These are phyloP conservation scores for Apis mellifera DNA, from an alignment of 1,140 invertebrate genomes.

Conservation along the genomic window Amel_HAv3.1 CM009943.2:5449501-5450000, in stretches of 20 bases:
- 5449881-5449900: slow-evolving; percentile 71
- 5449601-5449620: slow-evolving; percentile 63
- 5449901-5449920: slow-evolving; percentile 72
- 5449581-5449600: slow-evolving; percentile 39
- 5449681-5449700: slow-evolving; percentile 62
- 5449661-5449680: slow-evolving; percentile 64
- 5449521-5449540: slow-evolving; percentile 13
- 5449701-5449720: slow-evolving; percentile 41
- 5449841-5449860: slow-evolving; percentile 28
- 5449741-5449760: neutral
- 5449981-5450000: slow-evolving; percentile 68
- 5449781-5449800: neutral
- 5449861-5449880: slow-evolving; percentile 69
- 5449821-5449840: slow-evolving; percentile 28
- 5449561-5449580: slow-evolving; percentile 13
- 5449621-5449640: slow-evolving; percentile 54
- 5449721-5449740: neutral
- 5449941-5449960: slow-evolving; percentile 69
- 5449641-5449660: slow-evolving; percentile 61
- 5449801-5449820: neutral
- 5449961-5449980: slow-evolving; percentile 32
- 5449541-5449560: slow-evolving; percentile 22
- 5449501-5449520: slow-evolving; percentile 26
- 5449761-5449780: neutral
- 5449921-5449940: slow-evolving; percentile 70